Evolutionary conservation across 92 coral and sea anemone genomes (phyloP), one percentile per base, ranked within the genome.

Genomic region (Porites lobata): DNA sequence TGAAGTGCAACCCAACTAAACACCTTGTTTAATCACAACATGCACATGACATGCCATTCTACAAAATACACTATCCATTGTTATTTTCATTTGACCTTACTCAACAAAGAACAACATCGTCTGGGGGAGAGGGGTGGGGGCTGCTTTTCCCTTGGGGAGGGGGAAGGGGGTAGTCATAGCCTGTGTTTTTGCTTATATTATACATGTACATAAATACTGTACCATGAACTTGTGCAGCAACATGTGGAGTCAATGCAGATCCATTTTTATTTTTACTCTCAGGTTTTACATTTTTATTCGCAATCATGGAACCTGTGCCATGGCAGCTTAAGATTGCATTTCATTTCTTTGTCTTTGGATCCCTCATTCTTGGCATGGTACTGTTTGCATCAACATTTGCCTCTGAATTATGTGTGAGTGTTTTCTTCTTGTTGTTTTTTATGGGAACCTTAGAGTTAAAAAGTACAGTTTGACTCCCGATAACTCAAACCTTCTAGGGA

Each of bases 271-370:
- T 53, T 26, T 12, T 50, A 69, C 67, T 77, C 59, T 26, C 88
- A 97, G 99, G 98, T 17, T 97, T 97, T 83, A 91, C 98, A 0
- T 97, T 97, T 77, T 81, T 97, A 87, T 97, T 97, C 77, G 82
- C 98, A 4, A 87, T 97, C 93, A 97, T 97, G 99, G 99, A 97
- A 62, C 99, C 99, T 9, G 99, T 97, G 9, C 99, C 99, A 3
- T 97, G 99, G 99, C 99, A 97, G 85, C 83, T 97, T 17, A 97
- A 97, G 85, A 97, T 97, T 89, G 99, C 98, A 1, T 97, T 97
- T 75, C 99, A 97, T 89, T 97, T 97, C 94, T 97, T 94, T 96
- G 99, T 98, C 19, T 97, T 97, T 95, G 99, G 98, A 7, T 92
- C 99, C 8, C 90, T 97, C 59, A 84, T 97, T 51, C 93, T 97